Percentiles rank a stretch among this genome's conserved stretches.
phyloP scores from a whole-genome alignment of 2,797 vertebrate species.

The Myripristis murdjan region DNA sequence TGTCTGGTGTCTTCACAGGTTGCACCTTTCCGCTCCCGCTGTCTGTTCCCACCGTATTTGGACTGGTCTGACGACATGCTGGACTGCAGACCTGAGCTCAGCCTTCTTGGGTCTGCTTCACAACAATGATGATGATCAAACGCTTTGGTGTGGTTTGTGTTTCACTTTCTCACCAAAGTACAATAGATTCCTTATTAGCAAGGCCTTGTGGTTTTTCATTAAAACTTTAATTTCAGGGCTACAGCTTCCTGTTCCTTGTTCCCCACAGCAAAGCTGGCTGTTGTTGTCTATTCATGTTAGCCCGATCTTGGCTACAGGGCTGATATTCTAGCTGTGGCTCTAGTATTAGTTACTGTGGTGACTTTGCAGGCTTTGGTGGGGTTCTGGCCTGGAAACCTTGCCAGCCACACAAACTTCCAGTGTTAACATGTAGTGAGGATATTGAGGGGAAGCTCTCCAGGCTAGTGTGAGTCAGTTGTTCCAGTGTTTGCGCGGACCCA shows the following conservation, averaged over 20 bases:
- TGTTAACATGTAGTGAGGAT: conserved; percentile 60
- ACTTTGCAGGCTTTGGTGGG: conserved; percentile 49
- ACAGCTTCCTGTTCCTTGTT: conserved; percentile 2
- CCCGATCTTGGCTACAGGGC: conserved; percentile 37
- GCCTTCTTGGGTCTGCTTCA: conserved; percentile 34
- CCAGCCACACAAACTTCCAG: conserved; percentile 57
- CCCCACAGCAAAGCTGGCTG: conserved; percentile 8
- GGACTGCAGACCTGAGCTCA: conserved; percentile 40
- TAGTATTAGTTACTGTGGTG: conserved; percentile 58
- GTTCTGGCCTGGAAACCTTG: conserved; percentile 48
- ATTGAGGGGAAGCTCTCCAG: conserved; percentile 59
- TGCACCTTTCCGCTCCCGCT: conserved; percentile 42
- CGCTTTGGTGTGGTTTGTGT: conserved; percentile 25
- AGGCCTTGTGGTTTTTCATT: conserved; percentile 39
- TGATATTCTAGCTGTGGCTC: conserved; percentile 47
- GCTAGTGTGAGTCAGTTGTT: conserved; percentile 74
- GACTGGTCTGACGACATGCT: conserved; percentile 65
- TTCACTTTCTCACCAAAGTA: conserved; percentile 33
- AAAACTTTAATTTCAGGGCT: conserved; percentile 10
- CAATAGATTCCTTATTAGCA: conserved; percentile 52
- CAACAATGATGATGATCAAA: conserved; percentile 34
- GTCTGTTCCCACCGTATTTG: conserved; percentile 31
- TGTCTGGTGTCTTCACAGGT: conserved; percentile 39
- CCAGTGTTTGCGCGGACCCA: conserved; percentile 59
- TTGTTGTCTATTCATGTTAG: conserved; percentile 40